Conservation (phyloP, 2,797 vertebrate genomes). For the Pangasius sanitwongsei region DNA sequence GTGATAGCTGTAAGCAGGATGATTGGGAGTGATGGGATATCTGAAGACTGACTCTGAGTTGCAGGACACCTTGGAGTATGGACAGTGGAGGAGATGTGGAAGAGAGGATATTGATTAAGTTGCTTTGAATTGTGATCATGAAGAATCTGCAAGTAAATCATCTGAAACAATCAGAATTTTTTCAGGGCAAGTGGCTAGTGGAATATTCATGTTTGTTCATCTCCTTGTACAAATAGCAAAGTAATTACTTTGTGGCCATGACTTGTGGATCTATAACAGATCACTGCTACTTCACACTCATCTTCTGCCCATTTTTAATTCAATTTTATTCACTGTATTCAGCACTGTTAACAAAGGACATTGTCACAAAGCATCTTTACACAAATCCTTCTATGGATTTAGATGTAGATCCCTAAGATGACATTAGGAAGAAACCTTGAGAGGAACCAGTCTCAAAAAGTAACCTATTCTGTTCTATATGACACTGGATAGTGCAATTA, state of each 20-base stretch:
- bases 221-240: background rate
- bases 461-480: too few relatives aligned
- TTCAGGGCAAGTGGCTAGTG: background rate
- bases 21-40: constrained; percentile 44
- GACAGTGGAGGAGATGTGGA: constrained; percentile 43
- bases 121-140: constrained; percentile 31
- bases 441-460: too few relatives aligned
- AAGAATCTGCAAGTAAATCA: background rate
- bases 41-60: constrained; percentile 21
- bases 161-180: background rate
- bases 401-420: too few relatives aligned
- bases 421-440: too few relatives aligned
- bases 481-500: too few relatives aligned
- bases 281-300: too few relatives aligned
- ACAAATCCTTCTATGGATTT: background rate
- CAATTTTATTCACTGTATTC: background rate
- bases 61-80: background rate
- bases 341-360: background rate
- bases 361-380: background rate
- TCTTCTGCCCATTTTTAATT: background rate
- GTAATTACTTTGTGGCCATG: background rate
- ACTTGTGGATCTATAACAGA: background rate
- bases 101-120: constrained; percentile 43
- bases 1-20: constrained; percentile 55
- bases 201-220: background rate